Evolutionary conservation across 2,797 vertebrate species (phyloP).

Genomic region (Siniperca obscura): DNA sequence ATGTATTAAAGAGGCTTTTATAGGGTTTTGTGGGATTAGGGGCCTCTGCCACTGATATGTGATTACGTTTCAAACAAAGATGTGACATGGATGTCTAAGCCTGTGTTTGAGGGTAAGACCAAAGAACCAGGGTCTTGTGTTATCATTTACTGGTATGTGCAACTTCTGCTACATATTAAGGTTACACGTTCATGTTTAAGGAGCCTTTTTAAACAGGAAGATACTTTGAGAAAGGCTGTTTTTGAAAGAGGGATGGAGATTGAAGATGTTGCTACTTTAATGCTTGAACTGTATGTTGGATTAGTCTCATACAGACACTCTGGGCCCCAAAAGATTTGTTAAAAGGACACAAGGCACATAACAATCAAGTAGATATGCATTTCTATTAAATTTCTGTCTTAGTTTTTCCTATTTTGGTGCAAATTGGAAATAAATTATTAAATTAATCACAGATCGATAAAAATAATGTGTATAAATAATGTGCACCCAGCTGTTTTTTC

Average conservation of each 20-base stretch:
- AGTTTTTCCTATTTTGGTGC: not conserved
- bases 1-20: constrained; percentile 57
- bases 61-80: constrained; percentile 43
- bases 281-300: constrained; percentile 27
- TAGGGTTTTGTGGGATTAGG: constrained; percentile 38
- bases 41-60: constrained; percentile 34
- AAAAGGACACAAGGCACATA: not conserved
- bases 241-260: not conserved
- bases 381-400: not conserved
- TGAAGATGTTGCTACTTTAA: constrained; percentile 25
- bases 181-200: not conserved
- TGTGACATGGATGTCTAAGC: constrained; percentile 15
- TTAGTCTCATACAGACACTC: constrained; percentile 36
- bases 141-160: not conserved
- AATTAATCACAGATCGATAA: not conserved
- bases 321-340: constrained; percentile 4
- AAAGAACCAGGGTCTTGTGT: not conserved
- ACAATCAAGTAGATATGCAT: not conserved
- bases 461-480: not conserved
- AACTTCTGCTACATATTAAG: not conserved
- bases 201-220: not conserved
- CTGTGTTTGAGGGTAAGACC: constrained; percentile 15
- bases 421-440: not conserved
- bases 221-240: not conserved
- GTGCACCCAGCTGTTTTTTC: not conserved